These are phyloP conservation scores for Vireo griseus DNA, from an alignment of 2,797 vertebrate genomes.

Conservation along the genomic window DNA sequence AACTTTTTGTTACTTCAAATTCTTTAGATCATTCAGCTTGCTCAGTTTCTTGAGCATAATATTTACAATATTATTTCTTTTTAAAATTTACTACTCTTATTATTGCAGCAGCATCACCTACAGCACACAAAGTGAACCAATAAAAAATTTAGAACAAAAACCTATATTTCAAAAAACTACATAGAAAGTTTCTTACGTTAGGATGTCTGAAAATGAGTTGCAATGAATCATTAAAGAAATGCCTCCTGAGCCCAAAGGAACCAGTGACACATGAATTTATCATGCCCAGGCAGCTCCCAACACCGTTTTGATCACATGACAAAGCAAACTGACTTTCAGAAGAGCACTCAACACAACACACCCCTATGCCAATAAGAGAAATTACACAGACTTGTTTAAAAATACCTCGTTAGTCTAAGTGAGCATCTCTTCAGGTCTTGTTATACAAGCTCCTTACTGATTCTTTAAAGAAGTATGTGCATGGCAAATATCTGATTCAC, in stretches of 20 bases:
- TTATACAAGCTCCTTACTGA: background rate
- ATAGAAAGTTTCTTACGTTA: background rate
- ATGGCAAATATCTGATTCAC: slow-evolving; percentile 49
- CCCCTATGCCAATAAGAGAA: background rate
- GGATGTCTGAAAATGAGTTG: background rate
- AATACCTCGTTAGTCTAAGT: background rate
- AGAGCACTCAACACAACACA: background rate
- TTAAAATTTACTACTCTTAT: background rate
- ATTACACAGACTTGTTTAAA: background rate
- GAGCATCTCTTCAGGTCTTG: background rate
- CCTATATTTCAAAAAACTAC: background rate
- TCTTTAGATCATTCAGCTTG: background rate
- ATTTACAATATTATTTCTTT: background rate
- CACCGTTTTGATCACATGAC: background rate
- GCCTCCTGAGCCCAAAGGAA: background rate
- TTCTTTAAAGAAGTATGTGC: slow-evolving; percentile 15
- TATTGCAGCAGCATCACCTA: background rate
- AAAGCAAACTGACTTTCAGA: background rate
- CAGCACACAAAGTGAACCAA: background rate
- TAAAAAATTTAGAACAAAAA: background rate
- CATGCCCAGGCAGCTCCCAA: background rate
- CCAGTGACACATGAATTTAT: background rate
- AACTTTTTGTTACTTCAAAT: background rate
- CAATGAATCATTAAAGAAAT: slow-evolving; percentile 2
- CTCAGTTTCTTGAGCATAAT: background rate